phyloP scores from a whole-genome alignment of 1,140 invertebrate species.

The Drosophila subobscura region DNA sequence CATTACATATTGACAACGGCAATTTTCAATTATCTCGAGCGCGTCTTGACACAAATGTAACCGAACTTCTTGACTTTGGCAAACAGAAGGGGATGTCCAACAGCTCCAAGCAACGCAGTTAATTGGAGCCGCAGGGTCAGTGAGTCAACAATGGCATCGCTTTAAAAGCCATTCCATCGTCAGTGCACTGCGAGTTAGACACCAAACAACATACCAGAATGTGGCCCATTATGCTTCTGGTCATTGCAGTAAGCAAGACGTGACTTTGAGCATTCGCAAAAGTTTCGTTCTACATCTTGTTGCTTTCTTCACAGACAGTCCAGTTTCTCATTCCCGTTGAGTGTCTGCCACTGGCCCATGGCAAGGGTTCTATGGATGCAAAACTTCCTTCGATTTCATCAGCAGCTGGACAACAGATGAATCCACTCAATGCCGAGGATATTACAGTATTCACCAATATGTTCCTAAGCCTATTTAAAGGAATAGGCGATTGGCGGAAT shows the following conservation, averaged over 20 bases:
- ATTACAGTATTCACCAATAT: constrained; percentile 57
- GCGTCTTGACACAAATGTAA: constrained; percentile 74
- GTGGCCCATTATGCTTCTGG: constrained; percentile 18
- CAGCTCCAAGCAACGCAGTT: constrained; percentile 53
- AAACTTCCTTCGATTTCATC: constrained; percentile 44
- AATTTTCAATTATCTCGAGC: constrained; percentile 63
- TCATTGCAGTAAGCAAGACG: constrained; percentile 32
- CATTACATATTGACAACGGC: constrained; percentile 62
- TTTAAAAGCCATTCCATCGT: constrained; percentile 54
- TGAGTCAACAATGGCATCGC: constrained; percentile 10
- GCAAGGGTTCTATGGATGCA: constrained; percentile 1
- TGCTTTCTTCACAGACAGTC: neutral
- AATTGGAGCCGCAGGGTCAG: constrained; percentile 57
- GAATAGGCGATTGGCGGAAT: constrained; percentile 59
- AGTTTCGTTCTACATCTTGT: neutral
- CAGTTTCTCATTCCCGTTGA: constrained; percentile 6
- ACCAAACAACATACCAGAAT: constrained; percentile 17
- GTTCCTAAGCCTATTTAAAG: constrained; percentile 61
- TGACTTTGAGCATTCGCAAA: neutral
- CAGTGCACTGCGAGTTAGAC: constrained; percentile 34
- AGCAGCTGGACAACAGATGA: constrained; percentile 27
- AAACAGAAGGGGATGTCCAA: constrained; percentile 52
- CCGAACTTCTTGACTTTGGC: constrained; percentile 32
- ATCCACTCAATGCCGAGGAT: constrained; percentile 55
- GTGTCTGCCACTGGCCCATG: constrained; percentile 24